Conservation (phyloP, 1,140 invertebrate species). For the Drosophila rhopaloa region DNA sequence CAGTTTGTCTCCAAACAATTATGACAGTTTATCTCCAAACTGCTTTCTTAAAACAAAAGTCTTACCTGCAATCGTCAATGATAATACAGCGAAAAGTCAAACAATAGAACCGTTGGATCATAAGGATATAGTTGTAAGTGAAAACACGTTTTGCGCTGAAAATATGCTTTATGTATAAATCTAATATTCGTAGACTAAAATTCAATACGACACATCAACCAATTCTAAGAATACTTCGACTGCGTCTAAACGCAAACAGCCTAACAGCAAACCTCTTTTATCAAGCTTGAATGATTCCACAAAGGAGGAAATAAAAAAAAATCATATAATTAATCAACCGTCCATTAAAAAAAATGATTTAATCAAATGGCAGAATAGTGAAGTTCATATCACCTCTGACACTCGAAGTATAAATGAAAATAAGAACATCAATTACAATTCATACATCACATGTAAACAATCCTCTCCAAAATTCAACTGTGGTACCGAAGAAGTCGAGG, state of each 20-base stretch:
- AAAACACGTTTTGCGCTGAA: conserved; percentile 21
- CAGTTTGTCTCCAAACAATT: conserved; percentile 47
- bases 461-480: conserved; percentile 67
- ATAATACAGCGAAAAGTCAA: conserved; percentile 68
- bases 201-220: conserved; percentile 74
- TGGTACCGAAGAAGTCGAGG: conserved; percentile 71
- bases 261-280: conserved; percentile 59
- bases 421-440: conserved; percentile 67
- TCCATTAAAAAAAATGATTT: conserved; percentile 62
- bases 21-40: conserved; percentile 49
- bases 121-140: conserved; percentile 70
- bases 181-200: conserved; percentile 67
- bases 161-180: conserved; percentile 50
- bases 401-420: conserved; percentile 64
- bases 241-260: conserved; percentile 71
- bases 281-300: conserved; percentile 64
- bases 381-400: conserved; percentile 60
- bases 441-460: conserved; percentile 66
- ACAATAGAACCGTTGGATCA: conserved; percentile 53
- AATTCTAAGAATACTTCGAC: conserved; percentile 71
- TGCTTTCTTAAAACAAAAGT: conserved; percentile 42
- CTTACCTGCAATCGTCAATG: conserved; percentile 84
- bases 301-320: conserved; percentile 71
- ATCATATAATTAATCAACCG: conserved; percentile 70
- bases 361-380: conserved; percentile 69